Conservation (phyloP, 2,888 invertebrate species). For the Hydraecia micacea region DNA sequence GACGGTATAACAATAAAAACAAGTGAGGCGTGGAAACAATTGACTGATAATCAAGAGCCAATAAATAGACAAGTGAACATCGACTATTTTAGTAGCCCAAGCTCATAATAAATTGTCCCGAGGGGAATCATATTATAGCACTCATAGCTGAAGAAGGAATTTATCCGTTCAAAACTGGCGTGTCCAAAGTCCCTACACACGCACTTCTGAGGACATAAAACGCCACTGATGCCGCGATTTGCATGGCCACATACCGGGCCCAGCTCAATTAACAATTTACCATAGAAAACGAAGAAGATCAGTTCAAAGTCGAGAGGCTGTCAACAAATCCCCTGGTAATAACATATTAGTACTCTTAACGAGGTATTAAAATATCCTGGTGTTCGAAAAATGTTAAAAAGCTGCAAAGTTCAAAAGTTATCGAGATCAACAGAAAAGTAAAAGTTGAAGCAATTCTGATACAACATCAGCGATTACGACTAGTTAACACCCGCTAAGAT, state of each 20-base stretch:
- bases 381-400: background rate
- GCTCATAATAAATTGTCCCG: no score
- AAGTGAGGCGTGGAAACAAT: constrained; percentile 33
- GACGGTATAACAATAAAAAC: constrained; percentile 46
- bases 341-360: background rate
- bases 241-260: background rate
- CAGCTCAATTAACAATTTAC: background rate
- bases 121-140: background rate
- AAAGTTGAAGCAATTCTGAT: constrained; percentile 35
- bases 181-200: background rate
- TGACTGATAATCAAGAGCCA: constrained; percentile 14
- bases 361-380: background rate
- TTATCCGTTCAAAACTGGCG: background rate
- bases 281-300: background rate
- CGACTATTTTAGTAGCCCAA: constrained; percentile 9
- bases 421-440: constrained; percentile 31
- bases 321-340: no score
- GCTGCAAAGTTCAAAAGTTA: constrained; percentile 10
- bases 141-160: background rate
- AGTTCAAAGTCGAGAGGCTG: background rate
- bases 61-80: constrained; percentile 18
- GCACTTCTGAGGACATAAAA: background rate
- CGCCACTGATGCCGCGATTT: background rate
- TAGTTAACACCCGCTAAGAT: constrained; percentile 54
- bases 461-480: constrained; percentile 25